Evolutionary conservation across 2,888 invertebrate species (phyloP).

Genomic region (Erebia palarica): DNA sequence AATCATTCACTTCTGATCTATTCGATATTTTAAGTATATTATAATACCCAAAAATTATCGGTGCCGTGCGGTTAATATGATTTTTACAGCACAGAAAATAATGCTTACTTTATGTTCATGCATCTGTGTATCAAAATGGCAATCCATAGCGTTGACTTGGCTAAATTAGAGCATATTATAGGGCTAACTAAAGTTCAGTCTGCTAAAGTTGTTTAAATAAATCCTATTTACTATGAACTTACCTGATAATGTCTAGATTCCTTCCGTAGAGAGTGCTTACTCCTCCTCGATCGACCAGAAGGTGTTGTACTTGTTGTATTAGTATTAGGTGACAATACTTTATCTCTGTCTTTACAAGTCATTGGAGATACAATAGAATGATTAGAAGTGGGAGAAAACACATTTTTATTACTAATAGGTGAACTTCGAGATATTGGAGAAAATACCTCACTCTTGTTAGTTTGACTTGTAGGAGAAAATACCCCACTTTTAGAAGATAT

Average conservation of each 20-base stretch:
- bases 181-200: slow-evolving; percentile 12
- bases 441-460: slow-evolving; percentile 76
- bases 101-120: slow-evolving; percentile 29
- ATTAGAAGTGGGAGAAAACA: slow-evolving; percentile 76
- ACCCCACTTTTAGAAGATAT: slow-evolving; percentile 79
- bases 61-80: slow-evolving; percentile 32
- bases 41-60: background rate
- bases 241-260: slow-evolving; percentile 88
- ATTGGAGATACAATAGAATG: slow-evolving; percentile 73
- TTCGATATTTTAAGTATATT: background rate
- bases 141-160: slow-evolving; percentile 30
- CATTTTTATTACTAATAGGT: slow-evolving; percentile 72
- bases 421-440: slow-evolving; percentile 77
- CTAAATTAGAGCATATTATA: slow-evolving; percentile 31
- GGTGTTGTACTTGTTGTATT: slow-evolving; percentile 81
- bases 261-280: slow-evolving; percentile 84
- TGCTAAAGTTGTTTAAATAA: slow-evolving; percentile 29
- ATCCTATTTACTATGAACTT: slow-evolving; percentile 45
- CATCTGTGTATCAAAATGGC: slow-evolving; percentile 30
- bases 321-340: slow-evolving; percentile 72
- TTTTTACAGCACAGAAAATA: slow-evolving; percentile 21
- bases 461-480: slow-evolving; percentile 79
- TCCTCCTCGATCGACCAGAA: slow-evolving; percentile 80
- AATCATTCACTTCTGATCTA: background rate
- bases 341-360: slow-evolving; percentile 72